Evolutionary conservation across 2,888 invertebrate species (phyloP).

Genomic region (Lampropteryx suffumata): DNA sequence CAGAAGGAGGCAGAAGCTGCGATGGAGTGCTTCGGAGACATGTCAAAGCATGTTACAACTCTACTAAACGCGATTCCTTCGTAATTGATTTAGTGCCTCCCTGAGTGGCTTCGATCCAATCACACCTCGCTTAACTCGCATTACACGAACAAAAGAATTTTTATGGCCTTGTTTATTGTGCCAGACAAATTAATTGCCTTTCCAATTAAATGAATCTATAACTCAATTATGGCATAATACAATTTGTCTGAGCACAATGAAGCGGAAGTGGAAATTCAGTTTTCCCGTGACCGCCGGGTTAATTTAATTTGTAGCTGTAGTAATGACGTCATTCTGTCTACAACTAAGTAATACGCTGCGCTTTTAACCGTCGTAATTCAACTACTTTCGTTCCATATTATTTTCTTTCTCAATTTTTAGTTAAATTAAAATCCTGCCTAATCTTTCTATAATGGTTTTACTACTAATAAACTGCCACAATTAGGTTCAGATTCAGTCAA

Average conservation of each 20-base stretch:
- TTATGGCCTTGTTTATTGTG: constrained; percentile 40
- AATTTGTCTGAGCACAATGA: constrained; percentile 27
- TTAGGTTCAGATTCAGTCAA: no score
- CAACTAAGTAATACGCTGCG: not conserved
- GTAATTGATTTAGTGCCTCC: constrained; percentile 54
- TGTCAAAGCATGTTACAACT: constrained; percentile 57
- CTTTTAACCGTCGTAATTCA: no score
- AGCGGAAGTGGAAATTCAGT: constrained; percentile 29
- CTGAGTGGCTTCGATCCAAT: constrained; percentile 48
- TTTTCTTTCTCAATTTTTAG: no score
- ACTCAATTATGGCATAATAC: constrained; percentile 28
- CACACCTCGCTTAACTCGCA: constrained; percentile 37
- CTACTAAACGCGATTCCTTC: constrained; percentile 49
- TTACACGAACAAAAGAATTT: constrained; percentile 36
- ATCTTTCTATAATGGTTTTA: no score
- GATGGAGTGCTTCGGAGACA: constrained; percentile 40
- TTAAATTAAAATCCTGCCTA: no score
- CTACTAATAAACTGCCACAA: no score
- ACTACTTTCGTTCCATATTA: no score
- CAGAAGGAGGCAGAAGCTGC: constrained; percentile 1
- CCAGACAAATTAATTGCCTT: constrained; percentile 35
- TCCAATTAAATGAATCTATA: constrained; percentile 32
- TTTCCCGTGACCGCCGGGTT: constrained; percentile 21
- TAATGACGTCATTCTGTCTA: constrained; percentile 14
- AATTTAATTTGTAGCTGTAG: constrained; percentile 20